Percentiles rank a stretch among this genome's conserved stretches.
These are phyloP conservation scores for Palythoa grandis DNA, from an alignment of 92 coral and sea anemone species.

Conservation along the genomic window DNA sequence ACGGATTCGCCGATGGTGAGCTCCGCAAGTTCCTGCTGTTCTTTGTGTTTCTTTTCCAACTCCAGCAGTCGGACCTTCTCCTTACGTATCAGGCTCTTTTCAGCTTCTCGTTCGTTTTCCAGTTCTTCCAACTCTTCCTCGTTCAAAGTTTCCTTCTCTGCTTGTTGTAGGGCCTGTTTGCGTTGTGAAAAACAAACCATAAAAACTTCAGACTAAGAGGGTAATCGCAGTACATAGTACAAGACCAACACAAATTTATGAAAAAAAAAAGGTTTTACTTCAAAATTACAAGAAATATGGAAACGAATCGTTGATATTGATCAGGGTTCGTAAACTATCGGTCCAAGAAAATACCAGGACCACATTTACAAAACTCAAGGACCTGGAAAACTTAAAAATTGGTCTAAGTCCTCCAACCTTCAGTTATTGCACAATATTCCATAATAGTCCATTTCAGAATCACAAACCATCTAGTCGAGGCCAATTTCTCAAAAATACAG, in stretches of 20 bases:
- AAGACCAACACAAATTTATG: background rate
- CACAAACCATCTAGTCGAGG: too few relatives aligned
- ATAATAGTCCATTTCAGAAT: too few relatives aligned
- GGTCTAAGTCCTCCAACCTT: too few relatives aligned
- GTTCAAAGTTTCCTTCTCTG: conserved; percentile 96
- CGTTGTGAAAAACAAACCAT: background rate
- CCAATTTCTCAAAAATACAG: too few relatives aligned
- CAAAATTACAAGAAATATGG: background rate
- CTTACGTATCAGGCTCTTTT: conserved; percentile 91
- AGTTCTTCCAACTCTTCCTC: conserved; percentile 95
- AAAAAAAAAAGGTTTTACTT: background rate
- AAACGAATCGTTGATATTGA: too few relatives aligned
- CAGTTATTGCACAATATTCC: too few relatives aligned
- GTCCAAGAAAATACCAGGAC: too few relatives aligned
- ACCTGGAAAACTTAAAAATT: too few relatives aligned
- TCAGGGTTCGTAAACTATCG: too few relatives aligned
- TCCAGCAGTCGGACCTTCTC: conserved; percentile 95
- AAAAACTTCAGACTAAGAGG: background rate
- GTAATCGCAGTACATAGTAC: background rate
- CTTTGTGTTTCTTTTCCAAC: conserved; percentile 97
- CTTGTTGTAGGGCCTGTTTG: conserved; percentile 91
- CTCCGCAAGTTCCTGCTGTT: conserved; percentile 96
- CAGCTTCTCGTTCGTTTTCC: conserved; percentile 97
- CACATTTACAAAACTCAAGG: too few relatives aligned
- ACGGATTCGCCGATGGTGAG: conserved; percentile 96